Evolutionary conservation across 2,113 vertebrate genomes (phyloP).

Genomic region (Brienomyrus longianalis): DNA sequence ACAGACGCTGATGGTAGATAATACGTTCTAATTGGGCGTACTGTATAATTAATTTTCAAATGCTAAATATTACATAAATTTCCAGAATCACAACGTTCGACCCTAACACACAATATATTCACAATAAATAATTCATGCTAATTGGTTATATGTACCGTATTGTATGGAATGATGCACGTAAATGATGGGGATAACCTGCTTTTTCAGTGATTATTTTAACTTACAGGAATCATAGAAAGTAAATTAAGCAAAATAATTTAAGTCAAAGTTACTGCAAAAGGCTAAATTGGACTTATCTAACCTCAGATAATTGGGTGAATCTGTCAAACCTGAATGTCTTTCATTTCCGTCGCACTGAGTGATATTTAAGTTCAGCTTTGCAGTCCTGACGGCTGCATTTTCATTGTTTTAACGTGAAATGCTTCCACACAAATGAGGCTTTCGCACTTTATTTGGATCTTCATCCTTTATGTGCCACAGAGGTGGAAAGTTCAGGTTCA

Average conservation of each 20-base stretch:
- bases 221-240: neutral
- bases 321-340: neutral
- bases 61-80: neutral
- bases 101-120: neutral
- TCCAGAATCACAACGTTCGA: neutral
- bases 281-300: neutral
- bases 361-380: neutral
- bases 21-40: neutral
- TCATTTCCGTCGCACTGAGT: neutral
- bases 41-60: neutral
- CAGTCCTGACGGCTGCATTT: too few relatives aligned
- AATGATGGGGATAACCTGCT: neutral
- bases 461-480: neutral
- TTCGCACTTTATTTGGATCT: too few relatives aligned
- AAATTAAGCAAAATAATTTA: neutral
- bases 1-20: neutral
- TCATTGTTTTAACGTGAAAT: neutral
- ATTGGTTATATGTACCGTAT: neutral
- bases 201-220: neutral
- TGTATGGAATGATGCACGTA: neutral
- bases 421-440: neutral
- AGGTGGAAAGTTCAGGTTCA: neutral
- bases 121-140: neutral
- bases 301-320: neutral
- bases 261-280: neutral